Evolutionary conservation across 2,888 invertebrate species (phyloP), one percentile per base, ranked within the genome.

Genomic region (Omphaloscelis lunosa): DNA sequence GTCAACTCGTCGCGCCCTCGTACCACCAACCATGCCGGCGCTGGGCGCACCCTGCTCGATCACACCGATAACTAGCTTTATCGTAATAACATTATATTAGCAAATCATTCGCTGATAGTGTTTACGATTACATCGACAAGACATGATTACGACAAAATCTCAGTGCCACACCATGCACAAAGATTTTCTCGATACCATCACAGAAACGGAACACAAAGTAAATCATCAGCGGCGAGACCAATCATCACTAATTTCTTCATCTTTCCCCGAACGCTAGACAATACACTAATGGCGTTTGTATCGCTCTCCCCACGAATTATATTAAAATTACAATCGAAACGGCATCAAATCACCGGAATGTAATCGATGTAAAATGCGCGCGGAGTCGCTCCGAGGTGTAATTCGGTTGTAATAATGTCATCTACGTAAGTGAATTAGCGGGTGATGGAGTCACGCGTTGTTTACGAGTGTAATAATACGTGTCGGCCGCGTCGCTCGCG

Each of bases 381-480:
- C 83, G 27, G 76, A 78, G 48, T 84, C 83, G 85, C 86, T 86
- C 68, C 85, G 86, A 89, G 86, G 90, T 90, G 92, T 91, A 93
- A 93, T 92, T 92, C 90, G 89, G 89, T 89, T 90, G 82, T 93
- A 93, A 93, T 94, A 92, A 93, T 93, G 93, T 93, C 93, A 91
- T 92, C 92, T 90, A 88, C 83, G 91, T 91, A 92, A 93, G 90
- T 92, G 92, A 93, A 92, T 93, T 92, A 92, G 90, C 89, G 84
- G 86, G 84, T 91, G 93, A 90, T 92, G 90, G 86, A 91, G 93
- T 94, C 93, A 94, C 93, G 95, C 93, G 91, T 93, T 89, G 93
- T 93, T 94, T 90, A 89, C 88, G 87, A 79, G 86, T 83, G 88
- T 93, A 93, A 93, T 92, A 89, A 89, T 76, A 82, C 85, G 87